Conservation (phyloP, 2,113 vertebrate species). For the Dipodomys spectabilis region DNA sequence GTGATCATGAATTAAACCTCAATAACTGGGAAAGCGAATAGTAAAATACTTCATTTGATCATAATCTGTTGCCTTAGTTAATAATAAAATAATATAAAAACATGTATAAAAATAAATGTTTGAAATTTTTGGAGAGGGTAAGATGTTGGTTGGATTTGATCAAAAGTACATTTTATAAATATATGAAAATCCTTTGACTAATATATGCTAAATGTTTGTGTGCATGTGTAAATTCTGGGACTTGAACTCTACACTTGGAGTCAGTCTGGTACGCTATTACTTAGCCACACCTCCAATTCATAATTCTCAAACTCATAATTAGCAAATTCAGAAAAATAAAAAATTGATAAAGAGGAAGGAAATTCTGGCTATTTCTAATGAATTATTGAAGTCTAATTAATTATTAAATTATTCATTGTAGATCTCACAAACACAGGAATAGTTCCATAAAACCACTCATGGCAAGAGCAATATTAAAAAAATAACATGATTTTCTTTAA, state of each 20-base stretch:
- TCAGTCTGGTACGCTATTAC: no score
- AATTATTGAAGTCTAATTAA: no score
- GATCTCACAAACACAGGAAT: neutral
- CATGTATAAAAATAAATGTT: neutral
- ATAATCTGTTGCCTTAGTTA: neutral
- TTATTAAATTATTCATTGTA: neutral
- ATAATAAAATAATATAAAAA: neutral
- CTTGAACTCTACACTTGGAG: no score
- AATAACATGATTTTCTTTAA: neutral
- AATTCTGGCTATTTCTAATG: neutral
- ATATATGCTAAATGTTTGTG: no score
- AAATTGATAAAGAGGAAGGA: neutral
- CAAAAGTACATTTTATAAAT: no score
- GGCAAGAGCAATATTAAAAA: neutral
- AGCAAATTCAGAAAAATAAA: slow-evolving; percentile 14
- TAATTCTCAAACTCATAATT: neutral
- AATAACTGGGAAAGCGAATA: neutral
- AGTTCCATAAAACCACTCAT: slow-evolving; percentile 1
- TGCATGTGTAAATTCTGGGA: no score
- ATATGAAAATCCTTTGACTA: no score
- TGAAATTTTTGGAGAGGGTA: neutral
- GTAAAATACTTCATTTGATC: neutral
- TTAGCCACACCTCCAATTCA: no score
- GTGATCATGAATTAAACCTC: no score
- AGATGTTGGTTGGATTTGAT: no score